Base-by-base conservation (phyloP, 2,888 invertebrate species). In the Hartigia nigra region DNA sequence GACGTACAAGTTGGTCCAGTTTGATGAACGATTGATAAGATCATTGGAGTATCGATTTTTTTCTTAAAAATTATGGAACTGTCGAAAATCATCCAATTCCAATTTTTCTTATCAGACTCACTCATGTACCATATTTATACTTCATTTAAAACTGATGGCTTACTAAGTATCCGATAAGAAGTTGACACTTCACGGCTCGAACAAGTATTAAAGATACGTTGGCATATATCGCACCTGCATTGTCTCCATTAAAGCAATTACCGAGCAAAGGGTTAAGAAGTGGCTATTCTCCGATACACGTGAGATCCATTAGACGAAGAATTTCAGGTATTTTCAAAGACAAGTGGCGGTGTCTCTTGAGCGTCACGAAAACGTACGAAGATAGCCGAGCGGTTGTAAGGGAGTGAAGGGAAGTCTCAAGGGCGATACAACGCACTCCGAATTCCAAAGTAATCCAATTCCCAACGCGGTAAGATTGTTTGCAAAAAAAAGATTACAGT, bases 311-410 rank as follows among this genome's bases (percentile, higher is more conserved):
- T 84, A 83, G 78, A 34, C 34, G 34, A 69, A 79, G 81, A 80
- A 83, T 85, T 74, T 81, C 76, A 78, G 78, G 83, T 83, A 86
- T 86, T 84, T 70, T 75, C 77, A 75, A 70, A 74, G 78, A 81
- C 76, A 81, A 81, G 78, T 78, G 34, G 32, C 32, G 32, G 72
- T 31, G 72, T 72, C 72, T 12, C 34, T 72, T 31, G 31, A 72
- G 72, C 12, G 72, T 72, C 32, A 12, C 32, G 72, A 34, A 31
- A 34, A 34, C 72, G 12, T 1, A 55, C 55, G 55, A 55, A 2
- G 55, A 55, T 55, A 55, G 23, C 55, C 55, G 55, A 55, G 23
- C 9, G 23, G 23, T 55, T 2, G 55, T 23, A 55, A 55, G 55
- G 55, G 55, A 55, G 55, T 23, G 14, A 23, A 12, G 14, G 55